Evolutionary conservation across 2,888 invertebrate species (phyloP), one percentile per base, ranked within the genome.

Genomic region (Tetrapedia diversipes): DNA sequence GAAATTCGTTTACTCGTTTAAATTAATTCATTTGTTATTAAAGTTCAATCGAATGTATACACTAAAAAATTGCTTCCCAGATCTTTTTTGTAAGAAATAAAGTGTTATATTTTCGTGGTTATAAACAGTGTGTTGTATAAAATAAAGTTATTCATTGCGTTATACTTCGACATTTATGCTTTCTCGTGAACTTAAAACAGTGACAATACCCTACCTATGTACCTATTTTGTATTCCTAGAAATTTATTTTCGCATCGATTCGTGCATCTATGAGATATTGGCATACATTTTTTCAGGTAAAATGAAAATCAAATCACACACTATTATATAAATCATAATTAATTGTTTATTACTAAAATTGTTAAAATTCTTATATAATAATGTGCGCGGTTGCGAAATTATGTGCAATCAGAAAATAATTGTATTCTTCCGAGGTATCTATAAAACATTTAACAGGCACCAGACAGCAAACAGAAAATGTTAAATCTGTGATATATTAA

Each of bases 381-480:
- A 7, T 27, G n/a, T n/a, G 4, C 11, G 2, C 24, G 19, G n/a
- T 59, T 59, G 34, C 51, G 41, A 60, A 72, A 72, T 24, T 8
- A 11, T 24, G 16, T n/a, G n/a, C 27, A 53, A 53, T 22, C 29
- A 11, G 19, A 6, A 47, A 51, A 34, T 29, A 34, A 47, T 19
- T 47, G 60, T n/a, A 4, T 45, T 4, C 3, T 29, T 57, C 4
- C 10, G 19, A 51, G 27, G n/a, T 19, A 59, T 74, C 16, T 61
- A 45, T 69, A 64, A 61, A 63, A 19, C 65, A 70, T 47, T 22
- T 47, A 60, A 47, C 14, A 63, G 84, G 86, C 84, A 81, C 85
- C 83, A 86, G 87, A 86, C 82, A 83, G 82, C 39, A 67, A 75
- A 77, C 64, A 76, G 34, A 66, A 74, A 54, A 49, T 45, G 53